Percentiles rank a stretch among this genome's conserved stretches.
Evolutionary conservation across 1,140 invertebrate species (phyloP).

Genomic region (Megalonaias nervosa): DNA sequence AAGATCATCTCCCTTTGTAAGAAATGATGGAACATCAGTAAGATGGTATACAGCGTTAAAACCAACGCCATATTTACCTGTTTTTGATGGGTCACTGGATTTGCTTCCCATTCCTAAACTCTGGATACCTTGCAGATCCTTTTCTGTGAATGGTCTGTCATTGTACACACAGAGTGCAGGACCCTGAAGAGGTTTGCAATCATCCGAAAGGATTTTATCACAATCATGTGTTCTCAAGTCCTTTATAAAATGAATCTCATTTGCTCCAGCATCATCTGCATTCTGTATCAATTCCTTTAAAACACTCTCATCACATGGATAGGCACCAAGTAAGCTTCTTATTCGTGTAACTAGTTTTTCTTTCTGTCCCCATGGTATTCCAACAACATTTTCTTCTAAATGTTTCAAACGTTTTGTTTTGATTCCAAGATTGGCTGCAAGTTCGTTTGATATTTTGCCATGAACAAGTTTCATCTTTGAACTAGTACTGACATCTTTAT

Average conservation of each 20-base stretch:
- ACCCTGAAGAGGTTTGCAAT: constrained; percentile 53
- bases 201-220: constrained; percentile 41
- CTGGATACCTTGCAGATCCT: constrained; percentile 63
- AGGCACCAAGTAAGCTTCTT: constrained; percentile 50
- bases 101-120: constrained; percentile 64
- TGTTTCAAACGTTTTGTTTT: constrained; percentile 44
- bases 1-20: constrained; percentile 45
- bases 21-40: constrained; percentile 65
- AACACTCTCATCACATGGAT: constrained; percentile 54
- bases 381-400: constrained; percentile 10
- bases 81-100: constrained; percentile 50
- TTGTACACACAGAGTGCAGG: constrained; percentile 66
- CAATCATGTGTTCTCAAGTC: constrained; percentile 43
- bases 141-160: constrained; percentile 57
- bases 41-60: constrained; percentile 69
- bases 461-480: constrained; percentile 39
- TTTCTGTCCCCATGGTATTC: constrained; percentile 55
- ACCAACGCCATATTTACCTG: constrained; percentile 65
- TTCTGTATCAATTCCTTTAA: constrained; percentile 70
- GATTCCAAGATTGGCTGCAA: constrained; percentile 35
- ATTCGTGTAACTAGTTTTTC: constrained; percentile 55
- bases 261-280: constrained; percentile 65
- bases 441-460: constrained; percentile 22
- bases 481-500: constrained; percentile 18
- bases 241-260: constrained; percentile 59